Evolutionary conservation across 2,113 vertebrate genomes (phyloP), one percentile per base, ranked within the genome.

Genomic region (Merops nubicus): DNA sequence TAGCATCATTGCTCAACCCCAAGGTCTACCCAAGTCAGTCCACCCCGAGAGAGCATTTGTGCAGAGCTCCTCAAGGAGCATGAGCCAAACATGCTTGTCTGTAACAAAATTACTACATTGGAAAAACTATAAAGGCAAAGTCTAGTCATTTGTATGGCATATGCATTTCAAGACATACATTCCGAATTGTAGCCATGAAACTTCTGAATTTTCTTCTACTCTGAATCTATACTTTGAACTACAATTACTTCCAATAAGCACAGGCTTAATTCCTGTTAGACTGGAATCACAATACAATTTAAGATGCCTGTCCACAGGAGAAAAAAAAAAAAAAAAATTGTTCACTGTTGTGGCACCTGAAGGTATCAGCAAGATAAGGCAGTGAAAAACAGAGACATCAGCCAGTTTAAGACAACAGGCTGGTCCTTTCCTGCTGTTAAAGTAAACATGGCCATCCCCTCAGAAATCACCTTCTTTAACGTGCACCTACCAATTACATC

Each of bases 81-180:
- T 0, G 0, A 76, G 59, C 15, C 25, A 28, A 62, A 34, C 0
- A 31, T 9, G 0, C 16, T 21, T 34, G 36, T 12, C n/a, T 51
- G 31, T 20, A 67, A 38, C 26, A 67, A 79, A n/a, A 16, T 40
- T 15, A 47, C 16, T 48, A 17, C 29, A 60, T 31, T 69, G 45
- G 28, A 43, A 51, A 78, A 94, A 64, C 17, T 22, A 15, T 1
- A 72, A 11, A 83, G 48, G 15, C 43, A 85, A 88, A 85, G 18
- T 53, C 48, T 3, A 25, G 62, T 20, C 78, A 31, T 23, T 45
- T 11, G 8, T 29, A 57, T 40, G 42, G 25, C 59, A 80, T 17
- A 3, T 4, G 6, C 38, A 59, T 18, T 82, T 75, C 31, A 78
- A 38, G 29, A 47, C 4, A 89, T 88, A 14, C 22, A 29, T 53